Percentiles rank a stretch among this genome's conserved stretches.
phyloP scores from a whole-genome alignment of 1,140 invertebrate species.

The Euwallacea similis region DNA sequence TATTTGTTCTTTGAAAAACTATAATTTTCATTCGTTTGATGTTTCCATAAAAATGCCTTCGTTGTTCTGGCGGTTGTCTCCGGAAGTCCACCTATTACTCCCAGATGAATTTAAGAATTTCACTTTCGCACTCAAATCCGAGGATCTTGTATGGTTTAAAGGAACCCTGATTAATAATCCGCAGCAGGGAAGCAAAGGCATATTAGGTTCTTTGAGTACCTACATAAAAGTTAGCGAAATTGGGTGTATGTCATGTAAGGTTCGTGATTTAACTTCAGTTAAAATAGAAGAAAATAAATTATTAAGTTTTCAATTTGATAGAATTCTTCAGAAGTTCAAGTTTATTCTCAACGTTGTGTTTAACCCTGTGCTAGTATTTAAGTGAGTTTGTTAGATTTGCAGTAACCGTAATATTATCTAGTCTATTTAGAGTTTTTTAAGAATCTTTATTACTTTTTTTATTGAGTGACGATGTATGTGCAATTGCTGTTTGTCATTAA shows the following conservation, averaged over 20 bases:
- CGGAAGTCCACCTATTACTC: constrained; percentile 64
- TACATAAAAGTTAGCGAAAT: constrained; percentile 65
- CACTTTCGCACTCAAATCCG: constrained; percentile 63
- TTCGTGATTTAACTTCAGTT: constrained; percentile 57
- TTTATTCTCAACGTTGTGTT: constrained; percentile 74
- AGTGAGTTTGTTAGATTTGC: constrained; percentile 53
- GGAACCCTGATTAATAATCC: constrained; percentile 58
- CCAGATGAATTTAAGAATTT: constrained; percentile 71
- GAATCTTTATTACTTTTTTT: too few relatives aligned
- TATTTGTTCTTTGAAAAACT: constrained; percentile 69
- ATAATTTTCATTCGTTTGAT: constrained; percentile 65
- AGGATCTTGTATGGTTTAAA: constrained; percentile 73
- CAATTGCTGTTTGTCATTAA: too few relatives aligned
- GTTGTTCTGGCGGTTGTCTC: constrained; percentile 63
- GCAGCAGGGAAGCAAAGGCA: constrained; percentile 49
- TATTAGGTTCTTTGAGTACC: constrained; percentile 61
- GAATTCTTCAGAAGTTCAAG: constrained; percentile 66
- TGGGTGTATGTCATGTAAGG: constrained; percentile 68
- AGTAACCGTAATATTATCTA: too few relatives aligned
- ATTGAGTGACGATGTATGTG: too few relatives aligned
- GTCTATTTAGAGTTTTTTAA: too few relatives aligned
- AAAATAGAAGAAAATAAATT: constrained; percentile 57
- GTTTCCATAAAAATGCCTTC: constrained; percentile 69
- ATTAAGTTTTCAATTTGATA: constrained; percentile 53
- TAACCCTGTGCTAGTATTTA: constrained; percentile 74